Conservation (phyloP, 2,888 invertebrate genomes). For the Mythimna lalbum region DNA sequence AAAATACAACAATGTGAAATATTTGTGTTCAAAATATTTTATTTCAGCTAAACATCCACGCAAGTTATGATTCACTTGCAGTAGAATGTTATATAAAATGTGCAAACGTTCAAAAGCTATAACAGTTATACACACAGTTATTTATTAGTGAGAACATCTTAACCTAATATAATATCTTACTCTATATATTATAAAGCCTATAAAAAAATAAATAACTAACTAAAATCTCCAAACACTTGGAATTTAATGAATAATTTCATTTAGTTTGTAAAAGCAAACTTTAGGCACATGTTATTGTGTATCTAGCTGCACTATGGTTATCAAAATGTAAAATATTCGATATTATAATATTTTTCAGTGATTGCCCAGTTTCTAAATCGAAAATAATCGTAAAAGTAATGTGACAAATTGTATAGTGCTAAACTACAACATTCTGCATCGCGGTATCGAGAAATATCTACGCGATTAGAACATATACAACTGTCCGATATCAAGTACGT, state of each 20-base stretch:
- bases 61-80: constrained; percentile 50
- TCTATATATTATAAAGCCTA: constrained; percentile 58
- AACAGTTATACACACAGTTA: constrained; percentile 46
- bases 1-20: neutral
- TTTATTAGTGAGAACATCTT: constrained; percentile 57
- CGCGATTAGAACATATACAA: too few species aligned
- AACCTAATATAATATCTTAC: constrained; percentile 61
- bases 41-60: constrained; percentile 52
- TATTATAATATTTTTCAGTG: constrained; percentile 17
- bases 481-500: too few species aligned
- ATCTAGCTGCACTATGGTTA: constrained; percentile 50
- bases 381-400: neutral
- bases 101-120: constrained; percentile 64
- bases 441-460: too few species aligned
- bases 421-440: too few species aligned
- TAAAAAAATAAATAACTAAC: constrained; percentile 62
- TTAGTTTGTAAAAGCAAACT: constrained; percentile 38
- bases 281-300: constrained; percentile 66
- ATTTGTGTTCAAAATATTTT: constrained; percentile 61
- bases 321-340: constrained; percentile 23
- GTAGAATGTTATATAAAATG: constrained; percentile 55
- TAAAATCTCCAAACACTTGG: constrained; percentile 42
- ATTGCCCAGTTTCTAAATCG: neutral
- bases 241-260: constrained; percentile 66
- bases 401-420: neutral